Base-by-base conservation (phyloP, 2,888 invertebrate species). In the Malthinus flaveolus region DNA sequence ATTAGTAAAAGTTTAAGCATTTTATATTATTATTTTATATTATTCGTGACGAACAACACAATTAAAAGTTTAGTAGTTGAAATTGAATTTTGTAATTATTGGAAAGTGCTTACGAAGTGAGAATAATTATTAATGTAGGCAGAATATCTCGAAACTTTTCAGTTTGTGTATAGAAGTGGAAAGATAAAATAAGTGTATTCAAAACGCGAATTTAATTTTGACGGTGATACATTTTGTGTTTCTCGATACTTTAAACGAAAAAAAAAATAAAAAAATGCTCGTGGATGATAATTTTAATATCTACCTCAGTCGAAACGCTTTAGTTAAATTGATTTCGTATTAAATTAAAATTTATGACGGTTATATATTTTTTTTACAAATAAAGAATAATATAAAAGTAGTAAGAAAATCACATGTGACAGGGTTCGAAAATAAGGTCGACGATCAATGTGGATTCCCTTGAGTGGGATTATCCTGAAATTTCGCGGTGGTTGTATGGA, bases 401-500 rank as follows among this genome's bases (percentile, higher is more conserved):
- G 47, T 51, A 48, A 39, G 47, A 55, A 56, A 59, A 55, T 59
- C 57, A 57, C 56, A 52, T 62, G 58, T 55, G 62, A 59, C 62
- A 56, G 46, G 53, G 56, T 59, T 62, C 49, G 59, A 62, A 62
- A 62, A 62, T 62, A 62, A 56, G 62, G 62, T 62, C 53, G 51
- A 56, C 59, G 62, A 59, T 59, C 59, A 62, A 59, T 62, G 59
- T 45, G 62, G 53, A 54, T 50, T 62, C 62, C 59, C 62, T 52
- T 48, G 62, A 62, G 62, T 59, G 53, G 59, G 59, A 62, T 62
- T 62, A 62, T 59, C 56, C 50, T 49, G 62, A 62, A 62, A 62
- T 62, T 62, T 59, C 56, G 59, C 59, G 62, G 59, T 56, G 62
- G 53, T 56, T 59, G 56, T 62, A 59, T 59, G 56, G 52, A 59